Evolutionary conservation across 2,888 invertebrate species (phyloP).

Genomic region (Oscheius sp.): DNA sequence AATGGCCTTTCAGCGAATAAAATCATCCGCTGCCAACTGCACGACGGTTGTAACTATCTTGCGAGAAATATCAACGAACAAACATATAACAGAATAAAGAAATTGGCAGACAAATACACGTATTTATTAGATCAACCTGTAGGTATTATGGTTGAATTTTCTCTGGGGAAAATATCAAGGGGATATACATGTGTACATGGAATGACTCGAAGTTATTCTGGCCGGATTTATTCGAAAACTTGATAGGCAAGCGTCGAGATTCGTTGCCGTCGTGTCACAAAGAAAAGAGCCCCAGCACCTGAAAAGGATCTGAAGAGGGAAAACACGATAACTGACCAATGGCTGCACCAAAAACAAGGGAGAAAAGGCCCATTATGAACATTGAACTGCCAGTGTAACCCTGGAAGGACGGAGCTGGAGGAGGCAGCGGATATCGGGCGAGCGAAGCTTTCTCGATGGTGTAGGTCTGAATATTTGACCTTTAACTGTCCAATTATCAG

Average conservation of each 20-base stretch:
- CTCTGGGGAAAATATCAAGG: background rate
- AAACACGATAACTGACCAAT: slow-evolving; percentile 38
- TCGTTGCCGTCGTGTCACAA: slow-evolving; percentile 47
- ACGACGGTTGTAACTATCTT: too few relatives aligned
- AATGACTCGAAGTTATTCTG: background rate
- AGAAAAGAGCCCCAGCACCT: slow-evolving; percentile 54
- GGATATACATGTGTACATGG: slow-evolving; percentile 11
- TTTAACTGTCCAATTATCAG: background rate
- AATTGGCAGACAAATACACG: slow-evolving; percentile 8
- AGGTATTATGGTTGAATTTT: slow-evolving; percentile 8
- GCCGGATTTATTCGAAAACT: slow-evolving; percentile 54
- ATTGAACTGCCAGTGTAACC: slow-evolving; percentile 60
- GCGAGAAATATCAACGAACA: too few relatives aligned
- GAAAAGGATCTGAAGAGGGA: slow-evolving; percentile 3
- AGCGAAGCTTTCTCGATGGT: slow-evolving; percentile 33
- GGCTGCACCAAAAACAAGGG: slow-evolving; percentile 50
- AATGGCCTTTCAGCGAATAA: too few relatives aligned
- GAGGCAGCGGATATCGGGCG: slow-evolving; percentile 38
- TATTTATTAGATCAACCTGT: slow-evolving; percentile 21
- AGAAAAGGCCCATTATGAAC: slow-evolving; percentile 60
- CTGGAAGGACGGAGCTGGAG: slow-evolving; percentile 39
- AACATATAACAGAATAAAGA: background rate
- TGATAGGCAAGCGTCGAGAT: slow-evolving; percentile 62
- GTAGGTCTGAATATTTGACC: slow-evolving; percentile 41
- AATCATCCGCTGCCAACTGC: background rate